Evolutionary conservation across 2,113 vertebrate species (phyloP), one percentile per base, ranked within the genome.

Genomic region (Esox niger): DNA sequence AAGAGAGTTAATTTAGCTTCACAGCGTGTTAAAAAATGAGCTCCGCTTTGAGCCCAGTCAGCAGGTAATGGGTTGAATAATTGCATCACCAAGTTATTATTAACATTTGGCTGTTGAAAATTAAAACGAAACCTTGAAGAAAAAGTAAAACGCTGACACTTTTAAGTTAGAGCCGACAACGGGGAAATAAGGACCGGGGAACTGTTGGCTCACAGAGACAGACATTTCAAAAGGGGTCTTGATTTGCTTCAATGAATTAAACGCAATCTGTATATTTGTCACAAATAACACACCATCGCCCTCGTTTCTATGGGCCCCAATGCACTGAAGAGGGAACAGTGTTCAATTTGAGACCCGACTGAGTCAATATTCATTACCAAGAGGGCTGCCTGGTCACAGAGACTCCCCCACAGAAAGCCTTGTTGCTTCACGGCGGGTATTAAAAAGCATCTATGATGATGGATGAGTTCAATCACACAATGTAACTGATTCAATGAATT

Each of bases 301-400:
- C 35, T 43, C 3, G 10, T 43, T 43, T 43, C n/a, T n/a, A n/a
- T 17, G 35, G 35, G 35, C 10, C 13, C 13, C 13, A 43, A 15
- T 43, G 38, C 11, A 43, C 38, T 43, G 4, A 13, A 43, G 2
- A 43, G 38, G 13, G 35, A 43, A 4, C 38, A 43, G 38, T 2
- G 38, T 43, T 10, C 13, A 2, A 17, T 13, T 43, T 43, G 3
- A 15, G 38, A 32, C 31, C 26, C 70, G 33, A 61, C 6, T 2
- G n/a, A 84, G 79, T 86, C 79, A 76, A 82, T 81, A 84, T 80
- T 78, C 76, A 81, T 86, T 86, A 86, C 66, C 32, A 35, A 64
- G 55, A 75, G 43, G 71, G 64, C 64, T 29, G 73, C 66, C 20
- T 47, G 73, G 70, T 73, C 66, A 32, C 49, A 4, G 30, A 17